Conservation (phyloP, 2,797 vertebrate species). For the Cephalopachus bancanus region DNA sequence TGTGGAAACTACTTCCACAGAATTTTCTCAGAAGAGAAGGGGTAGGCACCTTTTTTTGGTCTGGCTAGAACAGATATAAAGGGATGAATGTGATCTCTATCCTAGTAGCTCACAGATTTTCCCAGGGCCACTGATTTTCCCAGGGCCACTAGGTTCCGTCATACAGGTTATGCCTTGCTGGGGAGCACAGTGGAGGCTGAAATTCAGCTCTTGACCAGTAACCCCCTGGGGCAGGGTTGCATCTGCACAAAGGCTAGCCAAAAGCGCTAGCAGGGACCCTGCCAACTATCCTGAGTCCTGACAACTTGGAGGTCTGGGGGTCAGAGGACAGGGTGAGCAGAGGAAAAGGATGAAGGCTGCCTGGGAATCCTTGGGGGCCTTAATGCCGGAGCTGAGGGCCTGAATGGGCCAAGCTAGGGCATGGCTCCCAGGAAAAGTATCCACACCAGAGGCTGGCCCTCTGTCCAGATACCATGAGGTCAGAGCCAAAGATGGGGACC, state of each 20-base stretch:
- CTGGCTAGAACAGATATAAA: constrained; percentile 1
- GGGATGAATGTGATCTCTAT: constrained; percentile 11
- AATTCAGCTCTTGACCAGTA: not conserved
- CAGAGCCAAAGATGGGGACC: not conserved
- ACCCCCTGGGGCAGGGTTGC: not conserved
- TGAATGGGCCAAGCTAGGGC: not conserved
- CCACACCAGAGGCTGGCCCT: not conserved
- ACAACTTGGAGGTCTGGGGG: constrained; percentile 59
- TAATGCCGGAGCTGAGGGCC: not conserved
- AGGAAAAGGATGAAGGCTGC: not conserved
- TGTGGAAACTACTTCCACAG: constrained; percentile 41
- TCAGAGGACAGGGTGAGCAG: constrained; percentile 79
- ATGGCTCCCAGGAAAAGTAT: not conserved
- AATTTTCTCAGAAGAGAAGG: constrained; percentile 47
- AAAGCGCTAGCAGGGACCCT: not conserved
- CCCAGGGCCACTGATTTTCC: not conserved
- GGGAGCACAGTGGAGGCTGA: not conserved
- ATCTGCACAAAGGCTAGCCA: not conserved
- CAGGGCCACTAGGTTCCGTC: not conserved
- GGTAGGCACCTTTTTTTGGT: not conserved
- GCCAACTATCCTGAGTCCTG: not conserved
- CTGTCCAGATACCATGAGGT: not conserved
- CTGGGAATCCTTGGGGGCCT: not conserved
- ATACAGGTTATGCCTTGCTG: not conserved
- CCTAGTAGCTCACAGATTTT: constrained; percentile 29